These are phyloP conservation scores for Ornithoptera alexandrae DNA, from an alignment of 2,888 invertebrate species.

Conservation along the genomic window DNA sequence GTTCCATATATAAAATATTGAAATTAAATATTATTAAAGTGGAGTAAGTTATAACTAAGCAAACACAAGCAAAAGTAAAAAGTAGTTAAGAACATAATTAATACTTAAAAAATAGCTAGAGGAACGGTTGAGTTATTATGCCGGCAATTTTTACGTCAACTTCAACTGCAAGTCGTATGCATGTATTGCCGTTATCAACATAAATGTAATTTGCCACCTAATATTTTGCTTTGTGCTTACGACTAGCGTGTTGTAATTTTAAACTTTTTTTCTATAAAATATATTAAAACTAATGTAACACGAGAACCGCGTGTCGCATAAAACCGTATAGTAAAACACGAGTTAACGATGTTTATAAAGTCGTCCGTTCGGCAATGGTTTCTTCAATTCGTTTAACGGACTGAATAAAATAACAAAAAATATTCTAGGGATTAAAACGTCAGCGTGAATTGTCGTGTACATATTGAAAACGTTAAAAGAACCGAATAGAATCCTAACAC, in stretches of 20 bases:
- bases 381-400: slow-evolving; percentile 39
- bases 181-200: slow-evolving; percentile 1
- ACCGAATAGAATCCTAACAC: slow-evolving; percentile 47
- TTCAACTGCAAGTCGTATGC: slow-evolving; percentile 22
- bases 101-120: slow-evolving; percentile 13
- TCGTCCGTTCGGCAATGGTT: slow-evolving; percentile 26
- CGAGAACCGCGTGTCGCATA: slow-evolving; percentile 13
- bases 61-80: background rate
- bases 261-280: background rate
- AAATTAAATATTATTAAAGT: background rate
- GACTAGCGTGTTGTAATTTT: background rate
- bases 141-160: slow-evolving; percentile 26
- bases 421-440: slow-evolving; percentile 44
- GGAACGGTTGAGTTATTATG: slow-evolving; percentile 19
- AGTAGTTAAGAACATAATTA: slow-evolving; percentile 22
- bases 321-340: slow-evolving; percentile 24
- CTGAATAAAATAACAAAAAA: slow-evolving; percentile 41
- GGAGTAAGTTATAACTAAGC: background rate
- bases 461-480: slow-evolving; percentile 44
- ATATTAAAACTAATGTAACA: slow-evolving; percentile 13
- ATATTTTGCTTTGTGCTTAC: slow-evolving; percentile 1
- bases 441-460: slow-evolving; percentile 40
- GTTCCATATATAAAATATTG: too few species aligned
- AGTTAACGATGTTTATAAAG: slow-evolving; percentile 28
- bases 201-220: slow-evolving; percentile 16